A percentile compares a stretch with the other conserved stretches of the same genome.
These are phyloP conservation scores for Trialeurodes vaporariorum DNA, from an alignment of 1,140 invertebrate species.

Conservation along the genomic window DNA sequence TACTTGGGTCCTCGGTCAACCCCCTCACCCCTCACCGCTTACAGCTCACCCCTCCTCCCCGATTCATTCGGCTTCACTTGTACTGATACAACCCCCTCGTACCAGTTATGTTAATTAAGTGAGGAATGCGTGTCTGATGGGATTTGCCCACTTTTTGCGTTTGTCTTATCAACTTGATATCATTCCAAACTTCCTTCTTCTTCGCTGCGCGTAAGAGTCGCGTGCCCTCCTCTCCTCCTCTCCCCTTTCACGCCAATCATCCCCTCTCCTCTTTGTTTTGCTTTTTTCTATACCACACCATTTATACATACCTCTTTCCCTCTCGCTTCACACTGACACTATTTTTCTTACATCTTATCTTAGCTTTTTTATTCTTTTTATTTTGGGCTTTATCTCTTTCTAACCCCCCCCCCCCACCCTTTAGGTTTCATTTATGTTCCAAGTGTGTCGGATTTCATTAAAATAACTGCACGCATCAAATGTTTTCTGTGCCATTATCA, in stretches of 20 bases:
- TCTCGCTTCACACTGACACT: not conserved
- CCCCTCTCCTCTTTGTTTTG: no score
- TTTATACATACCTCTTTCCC: not conserved
- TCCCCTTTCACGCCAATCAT: not conserved
- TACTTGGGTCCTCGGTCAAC: no score
- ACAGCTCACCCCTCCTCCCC: no score
- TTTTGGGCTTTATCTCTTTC: not conserved
- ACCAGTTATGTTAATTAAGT: constrained; percentile 1
- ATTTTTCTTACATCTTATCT: no score
- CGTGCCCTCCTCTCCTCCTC: not conserved
- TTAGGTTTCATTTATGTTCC: not conserved
- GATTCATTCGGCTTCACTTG: not conserved
- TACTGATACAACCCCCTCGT: not conserved
- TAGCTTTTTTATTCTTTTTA: not conserved
- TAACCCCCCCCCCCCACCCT: not conserved
- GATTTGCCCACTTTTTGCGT: not conserved
- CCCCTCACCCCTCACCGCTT: no score
- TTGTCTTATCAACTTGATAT: not conserved
- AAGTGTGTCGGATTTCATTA: not conserved
- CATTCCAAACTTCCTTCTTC: not conserved
- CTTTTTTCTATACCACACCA: not conserved
- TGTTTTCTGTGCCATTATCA: no score
- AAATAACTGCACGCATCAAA: constrained; percentile 1
- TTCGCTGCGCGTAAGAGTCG: not conserved
- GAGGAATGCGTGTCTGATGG: not conserved